phyloP scores from a whole-genome alignment of 2,888 invertebrate species.

The Ophioninae sp. region DNA sequence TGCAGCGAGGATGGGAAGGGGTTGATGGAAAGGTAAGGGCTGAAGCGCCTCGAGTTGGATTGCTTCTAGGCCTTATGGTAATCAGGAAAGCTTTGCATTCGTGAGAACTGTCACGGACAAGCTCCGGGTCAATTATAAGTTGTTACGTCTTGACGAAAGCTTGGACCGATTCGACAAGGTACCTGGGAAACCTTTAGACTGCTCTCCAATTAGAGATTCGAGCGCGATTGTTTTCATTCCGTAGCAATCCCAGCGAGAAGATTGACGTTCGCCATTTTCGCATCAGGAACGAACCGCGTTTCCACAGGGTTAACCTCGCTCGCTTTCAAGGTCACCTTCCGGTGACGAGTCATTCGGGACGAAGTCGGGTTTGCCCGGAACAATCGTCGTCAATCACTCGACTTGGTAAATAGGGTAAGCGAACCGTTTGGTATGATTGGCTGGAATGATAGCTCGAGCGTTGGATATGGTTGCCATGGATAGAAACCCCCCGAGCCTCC shows the following conservation, averaged over 20 bases:
- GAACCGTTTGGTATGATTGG: conserved; percentile 10
- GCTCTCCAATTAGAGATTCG: neutral
- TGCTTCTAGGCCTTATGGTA: neutral
- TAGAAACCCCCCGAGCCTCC: neutral
- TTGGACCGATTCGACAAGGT: neutral
- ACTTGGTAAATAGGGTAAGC: neutral
- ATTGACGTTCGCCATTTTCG: conserved; percentile 3
- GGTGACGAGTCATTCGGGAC: conserved; percentile 12
- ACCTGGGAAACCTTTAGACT: neutral
- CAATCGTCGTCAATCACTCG: neutral
- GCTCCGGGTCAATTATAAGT: conserved; percentile 76
- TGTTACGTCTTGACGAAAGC: conserved; percentile 60
- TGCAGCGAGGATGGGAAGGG: neutral
- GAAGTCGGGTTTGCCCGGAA: neutral
- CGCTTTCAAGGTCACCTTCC: conserved; percentile 11
- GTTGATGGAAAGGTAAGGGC: neutral
- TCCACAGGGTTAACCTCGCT: neutral
- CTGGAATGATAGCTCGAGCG: neutral
- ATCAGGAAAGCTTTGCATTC: conserved; percentile 7
- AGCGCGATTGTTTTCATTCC: neutral
- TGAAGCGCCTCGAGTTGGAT: neutral
- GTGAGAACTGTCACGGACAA: conserved; percentile 75
- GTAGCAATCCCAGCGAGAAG: conserved; percentile 13
- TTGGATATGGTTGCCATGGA: neutral
- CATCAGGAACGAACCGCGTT: conserved; percentile 11